Base-by-base conservation (phyloP, 2,113 vertebrate species). In the Tyto alba region DNA sequence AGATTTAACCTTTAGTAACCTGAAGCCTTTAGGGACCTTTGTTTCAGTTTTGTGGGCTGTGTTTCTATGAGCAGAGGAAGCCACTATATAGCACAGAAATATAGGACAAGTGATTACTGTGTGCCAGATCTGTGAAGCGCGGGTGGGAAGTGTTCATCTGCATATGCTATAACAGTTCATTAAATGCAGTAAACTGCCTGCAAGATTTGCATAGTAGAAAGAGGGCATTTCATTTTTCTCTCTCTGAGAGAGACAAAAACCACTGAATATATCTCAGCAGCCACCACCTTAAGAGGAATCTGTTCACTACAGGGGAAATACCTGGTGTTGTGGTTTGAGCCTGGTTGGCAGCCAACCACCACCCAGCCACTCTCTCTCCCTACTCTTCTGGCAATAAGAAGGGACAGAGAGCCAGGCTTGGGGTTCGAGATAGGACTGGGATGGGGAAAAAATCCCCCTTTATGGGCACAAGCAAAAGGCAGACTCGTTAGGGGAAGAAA, bases 101-200 rank as follows among this genome's bases (percentile, higher is more conserved):
- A 85, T 16, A 83, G 87, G 92, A 90, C 90, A 77, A 77, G 81
- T 45, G 69, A 95, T 94, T 66, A 75, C 29, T 34, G 34, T 95
- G 75, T 91, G 95, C 68, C 90, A 89, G 74, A 94, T 96, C 72
- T 82, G 48, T 78, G 93, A 41, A 85, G 55, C 89, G 91, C 7
- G 36, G 68, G 92, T 96, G 90, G 88, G 69, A 96, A 96, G 84
- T 62, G 64, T 68, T 97, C 86, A 97, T 89, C 85, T 94, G 84
- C 96, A 92, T 95, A 89, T 95, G 78, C 69, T 94, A 13, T 45
- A 96, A 63, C 45, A 94, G 59, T 64, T 96, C 85, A 97, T 90
- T 67, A 94, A 96, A 91, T 16, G 23, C 75, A 92, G 62, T 89
- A 92, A 98, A 96, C 47, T 56, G 52, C 86, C 80, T 85, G 60